Conservation (phyloP, 1,140 invertebrate genomes). For the Triops cancriformis region DNA sequence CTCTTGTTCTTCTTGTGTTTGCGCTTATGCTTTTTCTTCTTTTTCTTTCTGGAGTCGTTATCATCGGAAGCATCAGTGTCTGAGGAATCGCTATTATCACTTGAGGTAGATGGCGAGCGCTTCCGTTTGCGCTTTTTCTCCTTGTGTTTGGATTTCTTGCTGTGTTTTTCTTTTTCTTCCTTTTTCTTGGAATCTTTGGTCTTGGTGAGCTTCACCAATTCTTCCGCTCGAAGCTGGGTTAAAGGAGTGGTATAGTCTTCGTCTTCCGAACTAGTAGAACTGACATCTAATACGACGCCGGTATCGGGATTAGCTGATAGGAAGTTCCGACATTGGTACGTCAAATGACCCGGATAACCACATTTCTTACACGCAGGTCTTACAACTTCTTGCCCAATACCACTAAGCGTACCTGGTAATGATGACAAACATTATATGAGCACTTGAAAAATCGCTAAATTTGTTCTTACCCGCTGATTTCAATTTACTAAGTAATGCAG, state of each 20-base stretch:
- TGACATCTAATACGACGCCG: constrained; percentile 88
- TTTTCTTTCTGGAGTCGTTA: constrained; percentile 22
- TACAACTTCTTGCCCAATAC: constrained; percentile 54
- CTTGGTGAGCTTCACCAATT: constrained; percentile 52
- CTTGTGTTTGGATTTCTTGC: constrained; percentile 21
- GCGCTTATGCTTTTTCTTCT: constrained; percentile 41
- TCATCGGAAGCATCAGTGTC: constrained; percentile 20
- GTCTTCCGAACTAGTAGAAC: constrained; percentile 87
- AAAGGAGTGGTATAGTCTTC: constrained; percentile 73
- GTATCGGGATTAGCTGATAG: constrained; percentile 69
- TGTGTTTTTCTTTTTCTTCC: constrained; percentile 19
- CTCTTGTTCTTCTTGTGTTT: constrained; percentile 39
- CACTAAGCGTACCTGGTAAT: constrained; percentile 22
- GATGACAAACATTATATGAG: background rate
- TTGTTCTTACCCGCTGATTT: background rate
- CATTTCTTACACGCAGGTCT: constrained; percentile 84
- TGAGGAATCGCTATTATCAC: background rate
- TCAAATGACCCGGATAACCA: constrained; percentile 89
- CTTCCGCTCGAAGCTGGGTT: constrained; percentile 64
- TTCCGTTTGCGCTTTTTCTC: constrained; percentile 26
- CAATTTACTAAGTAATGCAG: background rate
- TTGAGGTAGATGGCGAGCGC: constrained; percentile 18
- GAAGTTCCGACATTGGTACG: constrained; percentile 93
- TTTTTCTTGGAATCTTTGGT: constrained; percentile 46
- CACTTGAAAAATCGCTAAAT: background rate